Evolutionary conservation across 2,797 vertebrate genomes (phyloP).

Genomic region (Muraenolepis orangiensis): DNA sequence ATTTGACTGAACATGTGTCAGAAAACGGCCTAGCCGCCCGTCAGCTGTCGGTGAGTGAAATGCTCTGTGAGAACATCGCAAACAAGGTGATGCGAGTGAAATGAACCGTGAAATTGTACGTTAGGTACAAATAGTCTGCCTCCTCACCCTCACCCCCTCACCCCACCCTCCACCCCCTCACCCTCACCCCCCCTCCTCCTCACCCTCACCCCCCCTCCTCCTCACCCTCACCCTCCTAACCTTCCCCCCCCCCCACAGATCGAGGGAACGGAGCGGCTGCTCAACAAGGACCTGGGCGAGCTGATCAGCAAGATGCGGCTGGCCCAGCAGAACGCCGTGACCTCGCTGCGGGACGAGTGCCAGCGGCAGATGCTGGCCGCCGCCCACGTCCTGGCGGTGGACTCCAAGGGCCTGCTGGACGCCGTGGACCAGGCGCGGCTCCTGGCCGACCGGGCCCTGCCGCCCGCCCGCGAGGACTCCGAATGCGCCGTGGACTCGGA

Average conservation of each 20-base stretch:
- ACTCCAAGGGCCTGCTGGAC: slow-evolving; percentile 88
- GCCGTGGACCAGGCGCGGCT: slow-evolving; percentile 87
- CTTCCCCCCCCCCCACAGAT: slow-evolving; percentile 69
- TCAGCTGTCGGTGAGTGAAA: too few species aligned
- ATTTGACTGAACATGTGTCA: not conserved
- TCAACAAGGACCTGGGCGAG: slow-evolving; percentile 86
- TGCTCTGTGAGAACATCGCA: too few species aligned
- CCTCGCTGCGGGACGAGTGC: slow-evolving; percentile 85
- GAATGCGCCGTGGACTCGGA: not conserved
- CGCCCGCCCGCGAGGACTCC: slow-evolving; percentile 31
- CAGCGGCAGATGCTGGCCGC: slow-evolving; percentile 85
- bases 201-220: too few species aligned
- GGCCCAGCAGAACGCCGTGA: slow-evolving; percentile 85
- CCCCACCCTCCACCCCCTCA: too few species aligned
- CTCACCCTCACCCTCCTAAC: too few species aligned
- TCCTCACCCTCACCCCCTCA: too few species aligned
- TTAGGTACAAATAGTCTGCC: too few species aligned
- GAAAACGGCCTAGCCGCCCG: too few species aligned
- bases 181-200: too few species aligned
- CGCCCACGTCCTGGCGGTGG: slow-evolving; percentile 84
- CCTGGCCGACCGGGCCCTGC: slow-evolving; percentile 75
- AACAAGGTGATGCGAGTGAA: too few species aligned
- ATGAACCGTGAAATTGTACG: too few species aligned
- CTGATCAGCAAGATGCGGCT: slow-evolving; percentile 89
- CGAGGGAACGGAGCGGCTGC: slow-evolving; percentile 86